Evolutionary conservation across 2,888 invertebrate genomes (phyloP), one percentile per base, ranked within the genome.

Genomic region (Notodonta ziczac): DNA sequence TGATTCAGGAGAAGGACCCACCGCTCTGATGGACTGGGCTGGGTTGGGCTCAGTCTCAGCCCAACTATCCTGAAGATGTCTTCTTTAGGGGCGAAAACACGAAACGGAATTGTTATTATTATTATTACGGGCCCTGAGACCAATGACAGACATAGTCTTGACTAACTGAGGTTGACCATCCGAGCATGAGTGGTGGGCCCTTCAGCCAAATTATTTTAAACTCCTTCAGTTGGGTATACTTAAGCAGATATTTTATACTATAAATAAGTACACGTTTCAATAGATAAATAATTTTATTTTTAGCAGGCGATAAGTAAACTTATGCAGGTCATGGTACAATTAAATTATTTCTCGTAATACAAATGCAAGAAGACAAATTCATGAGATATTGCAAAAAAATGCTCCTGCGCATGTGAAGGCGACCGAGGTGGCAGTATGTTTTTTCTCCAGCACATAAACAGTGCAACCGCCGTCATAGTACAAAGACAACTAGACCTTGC

Each of bases 331-430:
- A 46, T 46, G 46, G 46, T n/a, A n/a, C 13, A 46, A 46, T 46
- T n/a, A 13, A 39, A 55, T 14, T 40, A 55, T 55, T 55, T 8
- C n/a, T 32, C 55, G 13, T 16, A 14, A 40, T 55, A 40, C 74
- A 80, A 77, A 78, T 72, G 62, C 77, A 76, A 62, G 65, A 78
- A 82, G 78, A 85, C 80, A 84, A 87, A 81, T 77, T 53, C 78
- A 84, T 75, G 70, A 84, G 78, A 77, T 77, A 74, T 82, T 80
- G 88, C 88, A 90, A 90, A 91, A 88, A 92, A 90, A 69, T 81
- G 88, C 88, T 89, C 89, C 79, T 84, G 90, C 88, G 87, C 89
- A 90, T 89, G 83, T 88, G 90, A 91, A 91, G 91, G 91, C 88
- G 81, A 91, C 80, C 86, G 84, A 91, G 89, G 90, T 91, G 88